Conservation (phyloP, 1,140 invertebrate genomes). For the Lanistes nyassanus region DNA sequence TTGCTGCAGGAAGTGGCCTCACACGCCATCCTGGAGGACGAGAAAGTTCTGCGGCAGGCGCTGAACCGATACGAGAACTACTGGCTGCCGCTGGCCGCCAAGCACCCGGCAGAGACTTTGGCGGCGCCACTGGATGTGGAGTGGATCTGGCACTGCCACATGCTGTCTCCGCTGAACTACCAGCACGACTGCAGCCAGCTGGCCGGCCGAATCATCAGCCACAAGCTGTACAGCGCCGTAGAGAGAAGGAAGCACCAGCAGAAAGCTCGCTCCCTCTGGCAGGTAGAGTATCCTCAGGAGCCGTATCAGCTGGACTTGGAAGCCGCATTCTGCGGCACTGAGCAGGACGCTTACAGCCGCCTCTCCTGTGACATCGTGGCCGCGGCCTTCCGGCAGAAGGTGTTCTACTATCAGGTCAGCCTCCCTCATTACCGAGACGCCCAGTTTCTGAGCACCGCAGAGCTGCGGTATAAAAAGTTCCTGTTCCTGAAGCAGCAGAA, state of each 20-base stretch:
- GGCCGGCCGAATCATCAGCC: slow-evolving; percentile 12
- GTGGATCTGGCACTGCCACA: slow-evolving; percentile 70
- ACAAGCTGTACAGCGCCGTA: slow-evolving; percentile 19
- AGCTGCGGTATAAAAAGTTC: slow-evolving; percentile 68
- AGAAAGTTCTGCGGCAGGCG: slow-evolving; percentile 46
- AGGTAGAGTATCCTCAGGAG: slow-evolving; percentile 20
- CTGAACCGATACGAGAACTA: slow-evolving; percentile 68
- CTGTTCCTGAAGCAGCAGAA: slow-evolving; percentile 67
- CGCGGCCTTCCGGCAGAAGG: slow-evolving; percentile 65
- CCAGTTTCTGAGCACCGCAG: slow-evolving; percentile 64
- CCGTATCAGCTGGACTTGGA: slow-evolving; percentile 17
- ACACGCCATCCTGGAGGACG: slow-evolving; percentile 10
- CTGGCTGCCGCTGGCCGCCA: slow-evolving; percentile 67
- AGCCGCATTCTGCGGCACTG: neutral
- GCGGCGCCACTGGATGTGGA: slow-evolving; percentile 69
- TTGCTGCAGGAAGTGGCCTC: slow-evolving; percentile 13
- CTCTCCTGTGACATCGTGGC: slow-evolving; percentile 63
- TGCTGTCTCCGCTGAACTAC: slow-evolving; percentile 67
- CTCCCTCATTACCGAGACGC: slow-evolving; percentile 68
- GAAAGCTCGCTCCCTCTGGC: slow-evolving; percentile 21
- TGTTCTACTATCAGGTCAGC: slow-evolving; percentile 67
- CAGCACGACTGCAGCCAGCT: slow-evolving; percentile 27
- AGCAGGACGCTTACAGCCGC: slow-evolving; percentile 17
- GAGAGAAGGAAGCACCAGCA: slow-evolving; percentile 17
- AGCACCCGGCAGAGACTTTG: slow-evolving; percentile 47